Evolutionary conservation across 2,888 invertebrate species (phyloP).

Genomic region (Temnothorax rugatulus): DNA sequence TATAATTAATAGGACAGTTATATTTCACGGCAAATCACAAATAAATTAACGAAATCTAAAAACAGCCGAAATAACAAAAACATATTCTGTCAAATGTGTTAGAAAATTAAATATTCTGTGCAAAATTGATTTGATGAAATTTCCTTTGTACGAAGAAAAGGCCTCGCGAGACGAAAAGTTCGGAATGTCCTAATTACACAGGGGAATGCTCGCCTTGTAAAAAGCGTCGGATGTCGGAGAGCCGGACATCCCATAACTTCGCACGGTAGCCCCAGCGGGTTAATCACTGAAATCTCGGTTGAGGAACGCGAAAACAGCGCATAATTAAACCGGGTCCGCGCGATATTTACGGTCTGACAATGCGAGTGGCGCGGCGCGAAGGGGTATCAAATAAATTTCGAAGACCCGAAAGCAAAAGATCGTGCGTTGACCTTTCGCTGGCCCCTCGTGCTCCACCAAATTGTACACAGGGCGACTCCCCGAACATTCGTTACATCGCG

Average conservation of each 20-base stretch:
- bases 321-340: conserved; percentile 57
- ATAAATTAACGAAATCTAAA: not conserved
- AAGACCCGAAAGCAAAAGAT: conserved; percentile 41
- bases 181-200: conserved; percentile 62
- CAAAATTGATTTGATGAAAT: not conserved
- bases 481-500: not conserved
- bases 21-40: not conserved
- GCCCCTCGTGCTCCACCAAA: not conserved
- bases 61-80: not conserved
- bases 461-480: not conserved
- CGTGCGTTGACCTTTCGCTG: conserved; percentile 56
- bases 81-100: not conserved
- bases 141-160: not conserved
- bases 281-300: conserved; percentile 49
- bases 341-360: conserved; percentile 64
- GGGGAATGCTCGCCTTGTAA: conserved; percentile 41
- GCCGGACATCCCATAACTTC: conserved; percentile 22
- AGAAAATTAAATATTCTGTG: not conserved
- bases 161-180: conserved; percentile 3
- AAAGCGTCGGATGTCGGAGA: conserved; percentile 48
- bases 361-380: conserved; percentile 40
- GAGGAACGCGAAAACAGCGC: conserved; percentile 33
- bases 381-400: conserved; percentile 64
- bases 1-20: not conserved
- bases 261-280: conserved; percentile 14